phyloP scores from a whole-genome alignment of 1,140 invertebrate genomes.

The Aphelenchoides besseyi region DNA sequence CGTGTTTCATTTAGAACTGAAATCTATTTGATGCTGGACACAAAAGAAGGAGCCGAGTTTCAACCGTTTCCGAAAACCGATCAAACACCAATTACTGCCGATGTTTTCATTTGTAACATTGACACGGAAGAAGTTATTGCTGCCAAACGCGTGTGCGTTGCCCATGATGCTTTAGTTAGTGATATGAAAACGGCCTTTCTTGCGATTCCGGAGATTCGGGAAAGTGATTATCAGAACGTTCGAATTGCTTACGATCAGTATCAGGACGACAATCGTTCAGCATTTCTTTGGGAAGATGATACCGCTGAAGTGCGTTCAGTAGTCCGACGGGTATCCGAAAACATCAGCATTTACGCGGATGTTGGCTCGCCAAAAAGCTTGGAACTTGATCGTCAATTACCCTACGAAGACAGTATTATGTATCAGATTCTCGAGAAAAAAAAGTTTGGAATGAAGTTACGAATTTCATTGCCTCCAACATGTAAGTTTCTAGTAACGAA shows the following conservation, averaged over 20 bases:
- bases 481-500: constrained; percentile 25
- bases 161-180: neutral
- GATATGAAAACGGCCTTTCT: constrained; percentile 13
- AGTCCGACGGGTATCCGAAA: neutral
- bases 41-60: constrained; percentile 11
- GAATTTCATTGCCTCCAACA: constrained; percentile 27
- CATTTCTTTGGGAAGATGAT: constrained; percentile 15
- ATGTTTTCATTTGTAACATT: constrained; percentile 10
- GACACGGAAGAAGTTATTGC: constrained; percentile 5
- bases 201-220: constrained; percentile 3
- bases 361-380: constrained; percentile 19
- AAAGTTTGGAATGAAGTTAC: constrained; percentile 34
- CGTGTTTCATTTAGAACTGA: constrained; percentile 16
- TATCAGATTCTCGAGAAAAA: constrained; percentile 42
- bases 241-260: neutral
- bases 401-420: constrained; percentile 32
- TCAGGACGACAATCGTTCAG: constrained; percentile 7
- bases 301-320: neutral
- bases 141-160: neutral
- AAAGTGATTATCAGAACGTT: neutral
- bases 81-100: neutral
- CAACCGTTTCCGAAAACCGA: neutral
- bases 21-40: constrained; percentile 24
- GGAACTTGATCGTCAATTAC: constrained; percentile 14
- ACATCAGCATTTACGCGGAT: constrained; percentile 24